Percentiles rank a stretch among this genome's conserved stretches.
These are phyloP conservation scores for Steromphala cineraria DNA, from an alignment of 2,888 invertebrate species.

Conservation along the genomic window DNA sequence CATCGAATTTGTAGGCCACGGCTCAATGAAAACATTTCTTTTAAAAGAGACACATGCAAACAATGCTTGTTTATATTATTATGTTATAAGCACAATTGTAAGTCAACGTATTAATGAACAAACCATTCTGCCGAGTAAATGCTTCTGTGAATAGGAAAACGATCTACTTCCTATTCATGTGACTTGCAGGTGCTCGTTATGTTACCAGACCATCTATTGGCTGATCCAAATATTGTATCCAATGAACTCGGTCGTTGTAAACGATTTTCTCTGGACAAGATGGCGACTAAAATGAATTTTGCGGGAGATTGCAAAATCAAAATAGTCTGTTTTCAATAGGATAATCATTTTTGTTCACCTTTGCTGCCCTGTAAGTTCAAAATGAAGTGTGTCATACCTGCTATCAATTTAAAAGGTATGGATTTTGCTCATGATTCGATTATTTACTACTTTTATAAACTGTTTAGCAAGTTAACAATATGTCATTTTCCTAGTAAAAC, in stretches of 20 bases:
- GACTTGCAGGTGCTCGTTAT: neutral
- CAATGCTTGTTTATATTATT: too few species aligned
- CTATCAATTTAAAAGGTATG: constrained; percentile 84
- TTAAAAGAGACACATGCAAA: too few species aligned
- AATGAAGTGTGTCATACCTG: constrained; percentile 88
- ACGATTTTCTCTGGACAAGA: neutral
- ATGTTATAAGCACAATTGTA: too few species aligned
- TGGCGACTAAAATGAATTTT: neutral
- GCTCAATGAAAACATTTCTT: too few species aligned
- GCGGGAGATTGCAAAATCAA: neutral
- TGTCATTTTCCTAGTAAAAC: too few species aligned
- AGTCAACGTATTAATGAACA: neutral
- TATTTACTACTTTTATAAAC: too few species aligned
- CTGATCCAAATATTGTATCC: neutral
- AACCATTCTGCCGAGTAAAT: neutral
- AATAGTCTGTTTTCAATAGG: neutral
- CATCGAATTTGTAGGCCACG: too few species aligned
- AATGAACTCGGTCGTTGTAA: neutral
- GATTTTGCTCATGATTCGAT: neutral
- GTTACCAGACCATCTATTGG: neutral
- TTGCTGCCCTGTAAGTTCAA: neutral
- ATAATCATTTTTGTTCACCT: neutral
- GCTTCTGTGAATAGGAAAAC: neutral
- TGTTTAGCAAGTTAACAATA: too few species aligned
- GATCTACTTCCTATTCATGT: neutral